Evolutionary conservation across 2,888 invertebrate genomes (phyloP).

Genomic region (Enoplolaimus lenunculus): DNA sequence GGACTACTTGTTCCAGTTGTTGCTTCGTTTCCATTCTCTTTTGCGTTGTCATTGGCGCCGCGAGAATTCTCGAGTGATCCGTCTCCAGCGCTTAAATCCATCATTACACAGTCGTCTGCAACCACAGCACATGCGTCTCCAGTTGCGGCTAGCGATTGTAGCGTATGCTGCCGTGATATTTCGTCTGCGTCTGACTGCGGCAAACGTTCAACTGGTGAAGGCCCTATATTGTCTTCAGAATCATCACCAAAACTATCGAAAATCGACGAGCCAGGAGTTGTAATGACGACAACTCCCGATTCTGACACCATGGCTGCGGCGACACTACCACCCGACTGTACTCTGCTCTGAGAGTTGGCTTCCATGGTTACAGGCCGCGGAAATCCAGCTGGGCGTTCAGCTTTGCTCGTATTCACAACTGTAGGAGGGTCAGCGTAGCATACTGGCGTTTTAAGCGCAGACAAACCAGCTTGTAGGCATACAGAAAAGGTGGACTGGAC

Average conservation of each 20-base stretch:
- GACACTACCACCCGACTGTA: not conserved
- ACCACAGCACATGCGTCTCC: not conserved
- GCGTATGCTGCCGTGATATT: not conserved
- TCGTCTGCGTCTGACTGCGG: not conserved
- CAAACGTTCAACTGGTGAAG: not conserved
- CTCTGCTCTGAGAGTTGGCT: not conserved
- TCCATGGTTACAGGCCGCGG: not conserved
- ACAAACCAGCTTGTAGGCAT: constrained; percentile 76
- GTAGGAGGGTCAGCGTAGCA: constrained; percentile 26
- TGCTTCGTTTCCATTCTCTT: not conserved
- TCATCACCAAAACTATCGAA: not conserved
- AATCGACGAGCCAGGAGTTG: not conserved
- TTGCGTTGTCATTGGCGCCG: not conserved
- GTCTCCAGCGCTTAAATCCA: not conserved
- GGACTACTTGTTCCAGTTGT: not conserved
- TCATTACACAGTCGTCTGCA: not conserved
- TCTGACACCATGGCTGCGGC: not conserved
- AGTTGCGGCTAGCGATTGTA: not conserved
- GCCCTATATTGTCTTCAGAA: not conserved
- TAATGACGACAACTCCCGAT: not conserved
- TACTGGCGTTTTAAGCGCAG: constrained; percentile 76
- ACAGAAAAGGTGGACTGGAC: constrained; percentile 79
- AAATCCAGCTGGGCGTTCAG: not conserved
- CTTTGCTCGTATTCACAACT: no score
- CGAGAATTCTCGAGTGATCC: not conserved